These are phyloP conservation scores for Protobothrops mucrosquamatus DNA, from an alignment of 2,113 vertebrate species.

Conservation along the genomic window DNA sequence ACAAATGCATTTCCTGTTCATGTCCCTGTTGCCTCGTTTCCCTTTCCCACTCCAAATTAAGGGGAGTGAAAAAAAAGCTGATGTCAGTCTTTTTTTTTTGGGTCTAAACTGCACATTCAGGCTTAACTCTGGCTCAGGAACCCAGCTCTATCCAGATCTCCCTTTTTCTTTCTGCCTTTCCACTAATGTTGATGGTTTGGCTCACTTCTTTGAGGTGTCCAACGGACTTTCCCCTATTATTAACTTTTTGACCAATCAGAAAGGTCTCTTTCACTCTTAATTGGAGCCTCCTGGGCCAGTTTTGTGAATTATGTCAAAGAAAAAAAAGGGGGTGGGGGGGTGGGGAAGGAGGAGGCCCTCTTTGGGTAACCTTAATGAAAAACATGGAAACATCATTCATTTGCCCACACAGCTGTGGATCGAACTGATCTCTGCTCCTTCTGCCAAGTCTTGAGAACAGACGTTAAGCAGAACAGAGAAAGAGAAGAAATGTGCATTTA, in stretches of 20 bases:
- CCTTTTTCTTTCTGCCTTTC: background rate
- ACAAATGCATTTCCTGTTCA: background rate
- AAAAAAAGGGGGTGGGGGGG: background rate
- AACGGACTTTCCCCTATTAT: background rate
- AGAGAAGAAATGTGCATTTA: background rate
- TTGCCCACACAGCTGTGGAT: background rate
- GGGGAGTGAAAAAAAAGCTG: background rate
- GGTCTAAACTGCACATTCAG: background rate
- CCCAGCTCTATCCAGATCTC: background rate
- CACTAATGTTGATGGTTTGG: background rate
- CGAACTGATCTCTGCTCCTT: background rate
- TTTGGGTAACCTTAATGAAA: background rate
- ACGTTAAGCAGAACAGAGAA: background rate
- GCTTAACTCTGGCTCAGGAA: background rate
- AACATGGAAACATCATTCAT: background rate
- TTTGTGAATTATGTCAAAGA: background rate
- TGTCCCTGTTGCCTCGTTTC: background rate
- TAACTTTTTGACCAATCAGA: background rate
- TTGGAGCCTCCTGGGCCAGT: background rate
- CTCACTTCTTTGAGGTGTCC: background rate
- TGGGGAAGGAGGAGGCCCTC: background rate
- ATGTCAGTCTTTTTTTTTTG: background rate
- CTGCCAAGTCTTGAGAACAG: background rate
- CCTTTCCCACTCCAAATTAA: background rate
- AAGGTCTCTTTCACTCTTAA: background rate